phyloP scores from a whole-genome alignment of 1,140 invertebrate genomes.

The Zelostemma sp. region DNA sequence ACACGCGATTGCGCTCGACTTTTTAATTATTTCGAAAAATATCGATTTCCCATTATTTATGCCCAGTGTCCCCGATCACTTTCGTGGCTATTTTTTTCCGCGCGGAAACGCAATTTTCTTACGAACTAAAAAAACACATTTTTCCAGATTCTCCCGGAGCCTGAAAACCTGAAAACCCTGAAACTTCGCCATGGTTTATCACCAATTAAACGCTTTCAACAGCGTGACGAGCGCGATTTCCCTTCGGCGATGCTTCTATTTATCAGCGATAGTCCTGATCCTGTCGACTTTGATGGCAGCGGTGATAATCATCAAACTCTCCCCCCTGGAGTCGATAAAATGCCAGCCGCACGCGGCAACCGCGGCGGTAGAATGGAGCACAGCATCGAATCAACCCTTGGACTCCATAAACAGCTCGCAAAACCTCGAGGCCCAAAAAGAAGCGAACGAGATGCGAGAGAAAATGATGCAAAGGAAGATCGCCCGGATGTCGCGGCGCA shows the following conservation, averaged over 20 bases:
- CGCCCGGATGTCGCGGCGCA: slow-evolving; percentile 48
- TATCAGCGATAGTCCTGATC: slow-evolving; percentile 55
- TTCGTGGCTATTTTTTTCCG: slow-evolving; percentile 8
- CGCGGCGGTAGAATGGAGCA: slow-evolving; percentile 57
- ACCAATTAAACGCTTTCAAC: slow-evolving; percentile 40
- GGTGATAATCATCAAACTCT: slow-evolving; percentile 59
- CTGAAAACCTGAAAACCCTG: neutral
- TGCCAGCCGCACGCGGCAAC: slow-evolving; percentile 54
- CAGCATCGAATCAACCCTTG: slow-evolving; percentile 29
- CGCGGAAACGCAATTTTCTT: neutral
- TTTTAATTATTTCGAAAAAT: slow-evolving; percentile 23
- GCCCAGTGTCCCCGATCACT: slow-evolving; percentile 12
- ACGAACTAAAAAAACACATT: slow-evolving; percentile 14
- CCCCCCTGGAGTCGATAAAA: slow-evolving; percentile 59
- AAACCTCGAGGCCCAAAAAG: slow-evolving; percentile 32
- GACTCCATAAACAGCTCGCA: slow-evolving; percentile 20
- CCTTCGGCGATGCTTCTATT: slow-evolving; percentile 57
- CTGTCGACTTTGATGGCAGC: slow-evolving; percentile 60
- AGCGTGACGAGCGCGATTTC: slow-evolving; percentile 54
- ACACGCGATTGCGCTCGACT: too few relatives aligned
- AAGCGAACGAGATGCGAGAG: slow-evolving; percentile 49
- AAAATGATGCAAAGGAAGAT: slow-evolving; percentile 52
- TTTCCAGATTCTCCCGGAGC: too few relatives aligned
- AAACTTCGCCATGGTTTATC: neutral
- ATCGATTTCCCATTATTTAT: slow-evolving; percentile 44